Percentiles rank a stretch among this genome's conserved stretches.
Evolutionary conservation across 2,888 invertebrate genomes (phyloP).

Genomic region (Syrphus vitripennis): DNA sequence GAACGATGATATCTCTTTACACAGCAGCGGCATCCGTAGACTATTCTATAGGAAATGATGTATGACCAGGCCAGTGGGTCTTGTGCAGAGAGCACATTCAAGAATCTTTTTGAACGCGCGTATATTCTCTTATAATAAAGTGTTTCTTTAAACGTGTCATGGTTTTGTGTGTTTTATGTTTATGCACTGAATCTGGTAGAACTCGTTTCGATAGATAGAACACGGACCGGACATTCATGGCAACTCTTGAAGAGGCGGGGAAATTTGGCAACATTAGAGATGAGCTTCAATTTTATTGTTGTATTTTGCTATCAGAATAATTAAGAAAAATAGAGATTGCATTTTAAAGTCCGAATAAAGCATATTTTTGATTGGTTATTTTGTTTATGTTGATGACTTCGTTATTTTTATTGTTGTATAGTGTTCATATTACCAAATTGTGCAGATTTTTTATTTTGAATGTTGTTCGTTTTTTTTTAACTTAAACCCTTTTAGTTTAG

Average conservation of each 20-base stretch:
- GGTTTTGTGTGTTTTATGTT: constrained; percentile 10
- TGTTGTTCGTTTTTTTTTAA: too few relatives aligned
- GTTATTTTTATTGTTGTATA: too few relatives aligned
- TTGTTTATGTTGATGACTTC: constrained; percentile 44
- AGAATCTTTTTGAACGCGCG: constrained; percentile 4
- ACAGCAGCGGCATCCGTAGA: neutral
- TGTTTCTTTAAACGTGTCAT: constrained; percentile 7
- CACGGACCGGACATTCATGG: constrained; percentile 33
- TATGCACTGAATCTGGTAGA: constrained; percentile 63
- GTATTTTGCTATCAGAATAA: neutral
- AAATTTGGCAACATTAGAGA: constrained; percentile 10
- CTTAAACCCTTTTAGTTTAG: too few relatives aligned
- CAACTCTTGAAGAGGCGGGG: constrained; percentile 12
- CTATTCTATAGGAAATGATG: constrained; percentile 58
- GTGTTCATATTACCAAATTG: too few relatives aligned
- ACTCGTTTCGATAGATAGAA: constrained; percentile 59
- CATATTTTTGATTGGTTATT: neutral
- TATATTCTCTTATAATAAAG: constrained; percentile 10
- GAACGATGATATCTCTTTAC: neutral
- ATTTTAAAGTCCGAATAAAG: neutral
- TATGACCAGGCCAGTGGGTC: constrained; percentile 69
- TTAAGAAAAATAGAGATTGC: neutral
- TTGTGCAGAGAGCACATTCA: constrained; percentile 33
- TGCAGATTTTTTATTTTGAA: too few relatives aligned
- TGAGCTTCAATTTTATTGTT: constrained; percentile 38